A percentile compares a stretch with the other conserved stretches of the same genome.
phyloP scores from a whole-genome alignment of 2,797 vertebrate species.

The Gymnocypris eckloni region DNA sequence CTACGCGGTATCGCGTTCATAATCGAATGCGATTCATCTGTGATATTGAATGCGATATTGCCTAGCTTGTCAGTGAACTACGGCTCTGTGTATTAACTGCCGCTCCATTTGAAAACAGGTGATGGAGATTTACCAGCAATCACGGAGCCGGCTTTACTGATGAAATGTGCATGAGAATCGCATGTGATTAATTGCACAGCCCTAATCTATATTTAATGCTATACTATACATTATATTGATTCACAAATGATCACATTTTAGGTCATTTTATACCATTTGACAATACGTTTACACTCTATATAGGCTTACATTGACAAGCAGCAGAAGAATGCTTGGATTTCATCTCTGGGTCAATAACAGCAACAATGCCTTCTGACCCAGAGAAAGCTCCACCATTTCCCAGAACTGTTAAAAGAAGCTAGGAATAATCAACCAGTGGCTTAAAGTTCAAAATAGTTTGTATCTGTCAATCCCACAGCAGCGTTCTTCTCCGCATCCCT shows the following conservation, averaged over 20 bases:
- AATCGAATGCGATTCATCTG: too few species aligned
- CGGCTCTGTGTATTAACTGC: too few species aligned
- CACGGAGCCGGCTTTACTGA: too few species aligned
- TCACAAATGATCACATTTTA: neutral
- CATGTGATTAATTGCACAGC: too few species aligned
- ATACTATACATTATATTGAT: too few species aligned
- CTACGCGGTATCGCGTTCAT: too few species aligned
- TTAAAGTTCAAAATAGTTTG: constrained; percentile 6
- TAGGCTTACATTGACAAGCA: neutral
- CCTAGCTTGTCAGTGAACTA: too few species aligned
- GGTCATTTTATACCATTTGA: neutral
- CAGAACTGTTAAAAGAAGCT: constrained; percentile 6
- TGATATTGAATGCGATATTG: too few species aligned
- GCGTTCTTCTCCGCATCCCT: constrained; percentile 9
- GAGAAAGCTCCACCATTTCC: constrained; percentile 10
- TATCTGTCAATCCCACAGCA: constrained; percentile 13
- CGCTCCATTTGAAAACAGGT: too few species aligned
- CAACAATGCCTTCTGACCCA: neutral
- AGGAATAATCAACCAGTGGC: constrained; percentile 28
- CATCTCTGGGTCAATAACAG: neutral
- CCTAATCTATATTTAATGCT: neutral
- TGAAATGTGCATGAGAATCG: too few species aligned
- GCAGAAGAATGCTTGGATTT: neutral
- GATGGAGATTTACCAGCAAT: too few species aligned
- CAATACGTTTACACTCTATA: constrained; percentile 1